Conservation (phyloP, 53 echinoderm and acorn worm genomes). For the Apostichopus leukothele region DNA sequence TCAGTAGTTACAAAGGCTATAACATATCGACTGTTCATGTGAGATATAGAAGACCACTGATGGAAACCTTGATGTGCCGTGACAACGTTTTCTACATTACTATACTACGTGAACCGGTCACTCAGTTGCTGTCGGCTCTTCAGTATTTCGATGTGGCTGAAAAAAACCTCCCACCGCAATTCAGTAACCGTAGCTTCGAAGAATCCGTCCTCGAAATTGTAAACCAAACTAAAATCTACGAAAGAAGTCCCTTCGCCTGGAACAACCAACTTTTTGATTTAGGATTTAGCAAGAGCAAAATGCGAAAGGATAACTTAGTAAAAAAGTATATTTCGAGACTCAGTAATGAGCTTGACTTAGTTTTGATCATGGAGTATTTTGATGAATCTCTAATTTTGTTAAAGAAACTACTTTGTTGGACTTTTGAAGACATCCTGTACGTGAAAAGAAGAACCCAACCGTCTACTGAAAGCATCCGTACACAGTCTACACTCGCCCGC, state of each 20-base stretch:
- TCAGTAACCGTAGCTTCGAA: not conserved
- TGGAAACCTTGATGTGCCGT: constrained; percentile 59
- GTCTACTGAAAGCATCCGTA: constrained; percentile 25
- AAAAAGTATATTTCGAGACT: constrained; percentile 49
- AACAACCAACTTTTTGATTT: constrained; percentile 71
- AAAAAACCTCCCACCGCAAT: not conserved
- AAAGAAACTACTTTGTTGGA: constrained; percentile 64
- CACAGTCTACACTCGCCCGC: constrained; percentile 27
- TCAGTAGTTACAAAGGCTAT: constrained; percentile 29
- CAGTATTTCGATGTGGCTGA: constrained; percentile 52
- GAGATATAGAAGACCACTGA: constrained; percentile 49
- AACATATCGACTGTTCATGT: constrained; percentile 61
- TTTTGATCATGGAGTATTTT: constrained; percentile 69
- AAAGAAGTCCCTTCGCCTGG: constrained; percentile 34
- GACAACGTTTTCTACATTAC: constrained; percentile 53
- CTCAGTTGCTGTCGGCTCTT: constrained; percentile 61
- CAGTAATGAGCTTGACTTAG: constrained; percentile 52
- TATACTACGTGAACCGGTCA: constrained; percentile 58
- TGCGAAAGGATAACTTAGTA: constrained; percentile 38
- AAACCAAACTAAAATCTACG: not conserved
- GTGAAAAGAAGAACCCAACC: constrained; percentile 56
- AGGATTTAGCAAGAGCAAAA: constrained; percentile 53
- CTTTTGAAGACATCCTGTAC: constrained; percentile 61
- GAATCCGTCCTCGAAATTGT: constrained; percentile 6
- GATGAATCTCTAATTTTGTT: constrained; percentile 68